These are phyloP conservation scores for Xestia c-nigrum DNA, from an alignment of 2,888 invertebrate genomes.

Conservation along the genomic window DNA sequence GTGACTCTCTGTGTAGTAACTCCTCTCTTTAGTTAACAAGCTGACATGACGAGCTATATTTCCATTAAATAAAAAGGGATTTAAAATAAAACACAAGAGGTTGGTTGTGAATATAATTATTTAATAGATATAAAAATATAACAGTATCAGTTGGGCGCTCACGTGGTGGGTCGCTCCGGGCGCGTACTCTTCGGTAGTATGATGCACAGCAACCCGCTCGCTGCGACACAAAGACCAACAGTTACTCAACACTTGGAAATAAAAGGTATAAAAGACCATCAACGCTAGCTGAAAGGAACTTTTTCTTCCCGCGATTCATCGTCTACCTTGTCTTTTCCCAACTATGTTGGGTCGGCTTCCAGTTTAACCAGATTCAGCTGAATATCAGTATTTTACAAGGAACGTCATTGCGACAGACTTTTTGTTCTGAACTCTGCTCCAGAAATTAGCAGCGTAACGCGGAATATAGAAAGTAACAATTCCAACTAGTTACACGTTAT, in stretches of 20 bases:
- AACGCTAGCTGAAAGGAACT: too few species aligned
- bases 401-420: too few species aligned
- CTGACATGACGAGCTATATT: not conserved
- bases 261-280: too few species aligned
- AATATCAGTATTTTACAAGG: too few species aligned
- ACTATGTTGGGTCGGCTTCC: too few species aligned
- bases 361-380: too few species aligned
- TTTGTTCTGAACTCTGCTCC: too few species aligned
- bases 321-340: too few species aligned
- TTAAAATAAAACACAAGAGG: slow-evolving; percentile 8
- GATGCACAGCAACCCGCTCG: slow-evolving; percentile 89
- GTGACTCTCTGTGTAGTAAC: not conserved
- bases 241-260: not conserved
- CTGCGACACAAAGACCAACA: slow-evolving; percentile 80
- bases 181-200: slow-evolving; percentile 89
- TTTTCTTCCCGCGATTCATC: too few species aligned
- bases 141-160: slow-evolving; percentile 64
- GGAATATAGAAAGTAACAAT: not conserved
- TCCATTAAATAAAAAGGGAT: not conserved
- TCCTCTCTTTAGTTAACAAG: not conserved
- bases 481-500: not conserved
- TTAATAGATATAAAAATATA: slow-evolving; percentile 82
- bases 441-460: too few species aligned
- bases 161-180: slow-evolving; percentile 82
- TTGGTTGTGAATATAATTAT: slow-evolving; percentile 74